Evolutionary conservation across 1,140 invertebrate species (phyloP).

Genomic region (Drosophila simulans): DNA sequence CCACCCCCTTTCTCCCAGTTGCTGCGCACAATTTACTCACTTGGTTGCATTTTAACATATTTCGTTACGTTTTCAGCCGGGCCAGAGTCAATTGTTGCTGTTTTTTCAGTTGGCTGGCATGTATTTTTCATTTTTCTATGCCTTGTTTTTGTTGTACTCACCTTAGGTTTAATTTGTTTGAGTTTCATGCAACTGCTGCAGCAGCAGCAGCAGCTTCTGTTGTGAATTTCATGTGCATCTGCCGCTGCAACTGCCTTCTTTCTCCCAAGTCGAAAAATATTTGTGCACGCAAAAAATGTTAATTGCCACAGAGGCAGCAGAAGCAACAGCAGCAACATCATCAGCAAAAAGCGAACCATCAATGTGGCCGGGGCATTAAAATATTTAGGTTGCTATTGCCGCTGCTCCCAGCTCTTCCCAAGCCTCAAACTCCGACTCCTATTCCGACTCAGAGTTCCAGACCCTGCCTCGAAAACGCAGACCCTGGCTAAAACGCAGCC

Average conservation of each 20-base stretch:
- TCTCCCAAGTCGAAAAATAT: constrained; percentile 77
- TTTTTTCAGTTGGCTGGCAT: constrained; percentile 74
- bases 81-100: constrained; percentile 66
- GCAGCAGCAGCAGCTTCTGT: constrained; percentile 59
- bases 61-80: constrained; percentile 75
- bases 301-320: constrained; percentile 61
- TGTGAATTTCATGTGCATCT: constrained; percentile 74
- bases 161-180: constrained; percentile 76
- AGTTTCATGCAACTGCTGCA: constrained; percentile 62
- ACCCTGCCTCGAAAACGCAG: constrained; percentile 9
- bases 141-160: constrained; percentile 55
- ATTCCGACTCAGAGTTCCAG: constrained; percentile 6
- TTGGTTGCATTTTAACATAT: constrained; percentile 81
- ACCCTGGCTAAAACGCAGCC: constrained; percentile 28
- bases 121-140: constrained; percentile 49
- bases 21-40: constrained; percentile 80
- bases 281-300: constrained; percentile 83
- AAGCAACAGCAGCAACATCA: constrained; percentile 37
- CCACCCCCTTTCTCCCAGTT: constrained; percentile 37
- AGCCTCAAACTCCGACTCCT: constrained; percentile 27
- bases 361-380: constrained; percentile 77
- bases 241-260: constrained; percentile 55
- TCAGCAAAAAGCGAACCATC: constrained; percentile 75
- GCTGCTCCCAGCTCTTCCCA: constrained; percentile 45
- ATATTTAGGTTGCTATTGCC: constrained; percentile 76